Evolutionary conservation across 2,888 invertebrate genomes (phyloP).

Genomic region (Ashinkailepas kermadecensis): DNA sequence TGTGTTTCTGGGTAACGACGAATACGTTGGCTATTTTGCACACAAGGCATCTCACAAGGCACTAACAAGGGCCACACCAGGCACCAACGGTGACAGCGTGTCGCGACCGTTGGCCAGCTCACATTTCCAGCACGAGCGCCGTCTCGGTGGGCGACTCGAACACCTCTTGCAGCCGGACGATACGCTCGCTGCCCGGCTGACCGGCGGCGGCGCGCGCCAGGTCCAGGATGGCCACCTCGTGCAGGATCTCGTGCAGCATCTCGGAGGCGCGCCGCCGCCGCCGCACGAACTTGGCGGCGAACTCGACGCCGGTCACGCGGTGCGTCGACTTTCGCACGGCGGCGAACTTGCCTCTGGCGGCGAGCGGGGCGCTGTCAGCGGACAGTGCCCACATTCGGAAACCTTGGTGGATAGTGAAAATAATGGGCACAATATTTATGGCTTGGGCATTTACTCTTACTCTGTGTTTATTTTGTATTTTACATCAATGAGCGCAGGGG

Average conservation of each 20-base stretch:
- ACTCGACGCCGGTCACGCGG: conserved; percentile 40
- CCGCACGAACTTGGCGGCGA: conserved; percentile 46
- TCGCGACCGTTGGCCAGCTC: conserved; percentile 36
- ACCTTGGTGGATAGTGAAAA: too few relatives aligned
- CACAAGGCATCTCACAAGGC: too few relatives aligned
- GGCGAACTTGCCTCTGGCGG: conserved; percentile 46
- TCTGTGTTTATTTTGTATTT: too few relatives aligned
- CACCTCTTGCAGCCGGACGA: conserved; percentile 70
- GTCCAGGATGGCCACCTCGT: conserved; percentile 45
- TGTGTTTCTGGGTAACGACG: too few relatives aligned
- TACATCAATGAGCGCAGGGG: too few relatives aligned
- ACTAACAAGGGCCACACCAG: too few relatives aligned
- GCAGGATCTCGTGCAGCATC: conserved; percentile 43
- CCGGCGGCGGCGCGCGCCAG: conserved; percentile 42
- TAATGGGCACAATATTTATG: too few relatives aligned
- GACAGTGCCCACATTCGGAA: neutral
- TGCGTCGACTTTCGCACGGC: conserved; percentile 44
- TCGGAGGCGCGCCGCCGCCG: conserved; percentile 41
- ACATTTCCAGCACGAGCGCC: conserved; percentile 59
- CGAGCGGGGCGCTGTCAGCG: neutral
- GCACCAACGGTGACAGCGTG: too few relatives aligned
- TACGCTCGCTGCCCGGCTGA: conserved; percentile 42
- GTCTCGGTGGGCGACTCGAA: conserved; percentile 60
- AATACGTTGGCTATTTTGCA: too few relatives aligned
- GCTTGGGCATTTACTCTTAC: too few relatives aligned